phyloP scores from a whole-genome alignment of 1,140 invertebrate genomes.

The Micrasema longulum region DNA sequence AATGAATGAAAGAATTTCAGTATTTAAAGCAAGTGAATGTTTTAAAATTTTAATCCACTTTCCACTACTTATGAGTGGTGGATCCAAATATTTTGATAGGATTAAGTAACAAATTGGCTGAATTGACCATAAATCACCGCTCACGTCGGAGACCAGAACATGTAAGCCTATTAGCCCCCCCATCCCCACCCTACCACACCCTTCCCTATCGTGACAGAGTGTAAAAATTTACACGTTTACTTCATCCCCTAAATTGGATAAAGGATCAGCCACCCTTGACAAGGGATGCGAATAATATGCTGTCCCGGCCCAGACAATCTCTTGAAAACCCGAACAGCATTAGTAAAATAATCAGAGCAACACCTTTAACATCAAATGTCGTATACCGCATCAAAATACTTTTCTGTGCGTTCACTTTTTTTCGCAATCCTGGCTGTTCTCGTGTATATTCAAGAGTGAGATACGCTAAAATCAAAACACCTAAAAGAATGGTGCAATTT shows the following conservation, averaged over 20 bases:
- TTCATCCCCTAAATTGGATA: slow-evolving; percentile 48
- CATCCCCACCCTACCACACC: neutral
- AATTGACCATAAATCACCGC: slow-evolving; percentile 36
- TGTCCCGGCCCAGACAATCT: neutral
- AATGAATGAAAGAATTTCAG: too few species aligned
- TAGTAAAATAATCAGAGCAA: too few species aligned
- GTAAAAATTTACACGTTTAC: slow-evolving; percentile 45
- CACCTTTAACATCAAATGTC: too few species aligned
- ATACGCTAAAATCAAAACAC: too few species aligned
- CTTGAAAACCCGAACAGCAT: too few species aligned
- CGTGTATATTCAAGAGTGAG: too few species aligned
- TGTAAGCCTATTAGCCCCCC: slow-evolving; percentile 33
- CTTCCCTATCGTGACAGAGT: slow-evolving; percentile 22
- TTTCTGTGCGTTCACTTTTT: too few species aligned
- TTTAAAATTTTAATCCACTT: neutral
- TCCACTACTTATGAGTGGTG: neutral
- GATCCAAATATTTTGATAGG: slow-evolving; percentile 35
- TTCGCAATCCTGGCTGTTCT: too few species aligned
- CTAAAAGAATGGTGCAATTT: too few species aligned
- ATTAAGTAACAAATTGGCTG: slow-evolving; percentile 36
- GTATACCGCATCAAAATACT: too few species aligned
- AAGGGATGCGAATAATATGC: slow-evolving; percentile 35
- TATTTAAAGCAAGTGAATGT: too few species aligned
- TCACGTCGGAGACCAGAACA: slow-evolving; percentile 8
- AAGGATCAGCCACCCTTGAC: slow-evolving; percentile 36